phyloP scores from a whole-genome alignment of 2,888 invertebrate genomes.

The Lithophane semibrunnea region DNA sequence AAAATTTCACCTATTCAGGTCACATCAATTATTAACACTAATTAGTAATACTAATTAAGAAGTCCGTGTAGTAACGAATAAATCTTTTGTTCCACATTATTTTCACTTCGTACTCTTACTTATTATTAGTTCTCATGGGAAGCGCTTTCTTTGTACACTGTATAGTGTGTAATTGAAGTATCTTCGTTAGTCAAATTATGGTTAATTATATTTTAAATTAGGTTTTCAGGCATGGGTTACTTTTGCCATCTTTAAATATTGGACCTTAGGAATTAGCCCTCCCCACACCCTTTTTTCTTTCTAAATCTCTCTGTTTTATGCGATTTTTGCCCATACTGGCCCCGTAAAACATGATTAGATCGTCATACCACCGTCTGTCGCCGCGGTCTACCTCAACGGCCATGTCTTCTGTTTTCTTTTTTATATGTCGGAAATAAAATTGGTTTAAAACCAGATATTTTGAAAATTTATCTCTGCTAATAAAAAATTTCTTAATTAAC shows the following conservation, averaged over 20 bases:
- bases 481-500: too few species aligned
- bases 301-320: too few species aligned
- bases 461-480: not conserved
- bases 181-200: conserved; percentile 3
- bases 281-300: too few species aligned
- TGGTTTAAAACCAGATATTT: not conserved
- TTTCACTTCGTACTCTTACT: conserved; percentile 38
- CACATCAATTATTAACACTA: conserved; percentile 37
- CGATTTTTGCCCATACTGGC: too few species aligned
- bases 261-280: too few species aligned
- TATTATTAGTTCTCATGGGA: conserved; percentile 39
- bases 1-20: conserved; percentile 24
- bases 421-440: not conserved
- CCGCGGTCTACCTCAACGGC: too few species aligned
- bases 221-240: not conserved
- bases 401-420: too few species aligned
- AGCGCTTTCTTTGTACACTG: conserved; percentile 38
- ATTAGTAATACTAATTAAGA: conserved; percentile 50
- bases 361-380: too few species aligned
- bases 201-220: not conserved
- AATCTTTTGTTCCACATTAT: conserved; percentile 41
- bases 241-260: not conserved
- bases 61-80: conserved; percentile 17
- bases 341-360: too few species aligned
- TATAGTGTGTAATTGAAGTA: conserved; percentile 8